phyloP scores from a whole-genome alignment of 2,113 vertebrate genomes.

The Ondatra zibethicus region DNA sequence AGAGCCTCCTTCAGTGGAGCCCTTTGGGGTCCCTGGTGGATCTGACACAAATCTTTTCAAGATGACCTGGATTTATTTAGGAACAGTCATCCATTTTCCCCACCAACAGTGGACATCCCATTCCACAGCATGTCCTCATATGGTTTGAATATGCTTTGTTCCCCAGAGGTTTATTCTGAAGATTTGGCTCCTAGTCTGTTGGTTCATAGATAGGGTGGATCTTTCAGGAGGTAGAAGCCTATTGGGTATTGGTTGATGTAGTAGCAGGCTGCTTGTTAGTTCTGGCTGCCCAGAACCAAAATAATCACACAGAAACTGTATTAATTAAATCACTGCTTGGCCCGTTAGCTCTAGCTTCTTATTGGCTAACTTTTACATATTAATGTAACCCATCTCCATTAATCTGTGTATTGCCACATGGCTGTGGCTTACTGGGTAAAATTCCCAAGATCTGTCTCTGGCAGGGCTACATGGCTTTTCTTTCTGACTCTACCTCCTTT shows the following conservation, averaged over 20 bases:
- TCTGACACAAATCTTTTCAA: not conserved
- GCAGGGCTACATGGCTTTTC: too few species aligned
- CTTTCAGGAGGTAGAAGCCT: not conserved
- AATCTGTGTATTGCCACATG: too few species aligned
- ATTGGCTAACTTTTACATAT: too few species aligned
- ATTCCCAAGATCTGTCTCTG: too few species aligned
- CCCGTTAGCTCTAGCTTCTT: too few species aligned
- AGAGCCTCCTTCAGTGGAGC: not conserved
- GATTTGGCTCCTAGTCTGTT: not conserved
- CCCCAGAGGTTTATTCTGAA: not conserved
- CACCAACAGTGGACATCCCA: not conserved
- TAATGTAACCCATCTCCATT: too few species aligned
- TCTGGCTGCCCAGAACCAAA: too few species aligned
- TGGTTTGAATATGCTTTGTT: not conserved
- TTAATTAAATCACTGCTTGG: too few species aligned
- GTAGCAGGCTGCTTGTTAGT: too few species aligned
- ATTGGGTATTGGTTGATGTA: not conserved
- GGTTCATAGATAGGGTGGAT: not conserved
- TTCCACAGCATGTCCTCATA: rapidly evolving
- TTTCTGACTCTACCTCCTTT: too few species aligned
- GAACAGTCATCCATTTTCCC: not conserved
- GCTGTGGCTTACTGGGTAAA: too few species aligned
- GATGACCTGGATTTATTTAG: not conserved
- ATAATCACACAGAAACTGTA: too few species aligned
- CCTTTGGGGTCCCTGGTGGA: not conserved